Percentiles rank a stretch among this genome's conserved stretches.
Evolutionary conservation across 1,140 invertebrate genomes (phyloP).

Genomic region (Dreissena rostriformis): DNA sequence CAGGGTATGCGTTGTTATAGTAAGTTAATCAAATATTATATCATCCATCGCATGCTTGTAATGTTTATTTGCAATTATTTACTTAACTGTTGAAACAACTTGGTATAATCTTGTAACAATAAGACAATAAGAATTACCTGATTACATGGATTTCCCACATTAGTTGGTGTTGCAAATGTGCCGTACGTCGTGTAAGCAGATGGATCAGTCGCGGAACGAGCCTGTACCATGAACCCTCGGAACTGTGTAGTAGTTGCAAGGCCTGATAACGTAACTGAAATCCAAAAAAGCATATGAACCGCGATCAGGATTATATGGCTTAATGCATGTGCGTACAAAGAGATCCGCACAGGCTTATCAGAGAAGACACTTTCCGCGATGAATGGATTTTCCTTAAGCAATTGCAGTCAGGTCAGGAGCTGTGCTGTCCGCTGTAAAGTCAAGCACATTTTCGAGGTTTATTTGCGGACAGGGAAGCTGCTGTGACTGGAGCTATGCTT

Average conservation of each 20-base stretch:
- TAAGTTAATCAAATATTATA: neutral
- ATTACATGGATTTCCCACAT: slow-evolving; percentile 15
- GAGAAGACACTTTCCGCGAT: too few species aligned
- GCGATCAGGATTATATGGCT: too few species aligned
- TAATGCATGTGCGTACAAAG: too few species aligned
- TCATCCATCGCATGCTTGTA: neutral
- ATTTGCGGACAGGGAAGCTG: too few species aligned
- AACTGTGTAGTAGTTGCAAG: neutral
- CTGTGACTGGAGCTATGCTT: too few species aligned
- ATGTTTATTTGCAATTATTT: neutral
- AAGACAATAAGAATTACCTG: neutral
- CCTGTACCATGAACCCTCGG: slow-evolving; percentile 41
- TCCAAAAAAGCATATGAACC: neutral
- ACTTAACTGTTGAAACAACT: neutral
- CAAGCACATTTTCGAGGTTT: too few species aligned
- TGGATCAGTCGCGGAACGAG: slow-evolving; percentile 4
- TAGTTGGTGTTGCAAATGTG: neutral
- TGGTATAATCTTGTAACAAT: neutral
- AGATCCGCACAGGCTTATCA: too few species aligned
- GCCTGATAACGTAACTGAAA: slow-evolving; percentile 38
- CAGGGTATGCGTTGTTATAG: neutral
- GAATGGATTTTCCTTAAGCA: too few species aligned
- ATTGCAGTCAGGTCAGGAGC: too few species aligned
- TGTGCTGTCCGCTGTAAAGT: too few species aligned
- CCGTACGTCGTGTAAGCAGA: slow-evolving; percentile 24